Conservation (phyloP, 2,888 invertebrate genomes). For the Nomada ferruginata region DNA sequence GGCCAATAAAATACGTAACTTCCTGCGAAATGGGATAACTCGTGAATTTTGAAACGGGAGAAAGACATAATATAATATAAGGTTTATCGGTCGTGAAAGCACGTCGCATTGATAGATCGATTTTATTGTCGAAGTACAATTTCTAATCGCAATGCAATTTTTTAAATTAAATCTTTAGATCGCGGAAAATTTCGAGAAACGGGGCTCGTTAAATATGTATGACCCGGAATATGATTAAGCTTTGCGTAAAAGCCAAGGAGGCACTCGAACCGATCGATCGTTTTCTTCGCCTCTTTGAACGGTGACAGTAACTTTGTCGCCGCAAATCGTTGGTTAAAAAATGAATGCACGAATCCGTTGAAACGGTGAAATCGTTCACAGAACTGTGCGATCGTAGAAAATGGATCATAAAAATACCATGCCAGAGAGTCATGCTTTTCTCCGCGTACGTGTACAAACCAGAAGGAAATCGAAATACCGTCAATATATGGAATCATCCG, state of each 20-base stretch:
- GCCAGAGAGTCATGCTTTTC: neutral
- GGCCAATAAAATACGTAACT: slow-evolving; percentile 28
- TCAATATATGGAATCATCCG: neutral
- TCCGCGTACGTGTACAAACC: neutral
- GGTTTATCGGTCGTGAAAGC: neutral
- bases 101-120: neutral
- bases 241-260: neutral
- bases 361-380: slow-evolving; percentile 12
- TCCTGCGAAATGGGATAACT: slow-evolving; percentile 4
- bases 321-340: slow-evolving; percentile 17
- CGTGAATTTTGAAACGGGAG: neutral
- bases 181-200: neutral
- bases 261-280: slow-evolving; percentile 6
- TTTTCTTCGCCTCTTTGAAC: neutral
- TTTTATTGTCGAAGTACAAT: neutral
- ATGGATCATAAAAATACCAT: slow-evolving; percentile 8
- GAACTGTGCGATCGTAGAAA: slow-evolving; percentile 11
- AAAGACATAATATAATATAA: neutral
- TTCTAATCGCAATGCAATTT: neutral
- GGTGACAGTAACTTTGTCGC: slow-evolving; percentile 1
- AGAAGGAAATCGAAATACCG: neutral
- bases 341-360: slow-evolving; percentile 3
- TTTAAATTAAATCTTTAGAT: neutral
- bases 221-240: slow-evolving; percentile 4
- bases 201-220: slow-evolving; percentile 14